Conservation (phyloP, 2,888 invertebrate genomes). For the Allacma fusca region DNA sequence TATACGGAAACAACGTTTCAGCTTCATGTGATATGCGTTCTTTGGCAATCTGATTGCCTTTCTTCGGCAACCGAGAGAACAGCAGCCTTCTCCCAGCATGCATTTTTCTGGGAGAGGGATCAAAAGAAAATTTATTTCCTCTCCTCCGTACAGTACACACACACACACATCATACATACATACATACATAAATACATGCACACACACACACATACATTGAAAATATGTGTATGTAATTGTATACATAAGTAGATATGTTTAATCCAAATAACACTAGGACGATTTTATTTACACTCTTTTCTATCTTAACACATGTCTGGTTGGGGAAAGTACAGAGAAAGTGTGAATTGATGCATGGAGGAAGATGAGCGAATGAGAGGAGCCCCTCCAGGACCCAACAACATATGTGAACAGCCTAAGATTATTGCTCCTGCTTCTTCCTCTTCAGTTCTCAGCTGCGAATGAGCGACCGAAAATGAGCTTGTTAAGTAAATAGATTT, state of each 20-base stretch:
- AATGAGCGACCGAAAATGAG: slow-evolving; percentile 44
- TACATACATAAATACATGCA: too few relatives aligned
- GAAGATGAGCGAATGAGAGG: neutral
- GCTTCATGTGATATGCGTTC: slow-evolving; percentile 35
- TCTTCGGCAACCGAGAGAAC: neutral
- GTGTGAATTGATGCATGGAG: neutral
- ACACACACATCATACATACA: too few relatives aligned
- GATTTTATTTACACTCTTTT: neutral
- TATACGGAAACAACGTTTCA: slow-evolving; percentile 29
- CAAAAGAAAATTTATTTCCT: slow-evolving; percentile 19
- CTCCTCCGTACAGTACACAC: neutral
- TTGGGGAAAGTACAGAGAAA: neutral
- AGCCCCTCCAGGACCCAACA: neutral
- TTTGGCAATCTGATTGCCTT: slow-evolving; percentile 31
- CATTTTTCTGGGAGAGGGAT: neutral
- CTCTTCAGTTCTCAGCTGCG: slow-evolving; percentile 36
- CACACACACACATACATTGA: too few relatives aligned
- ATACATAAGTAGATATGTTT: too few relatives aligned
- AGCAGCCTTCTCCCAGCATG: neutral
- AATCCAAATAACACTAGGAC: neutral
- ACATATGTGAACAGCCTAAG: slow-evolving; percentile 4
- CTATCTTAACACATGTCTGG: neutral
- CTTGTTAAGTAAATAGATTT: slow-evolving; percentile 54
- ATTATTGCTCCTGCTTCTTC: slow-evolving; percentile 25
- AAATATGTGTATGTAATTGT: too few relatives aligned